A percentile compares a stretch with the other conserved stretches of the same genome.
Evolutionary conservation across 2,113 vertebrate species (phyloP).

Genomic region (Menura novaehollandiae): DNA sequence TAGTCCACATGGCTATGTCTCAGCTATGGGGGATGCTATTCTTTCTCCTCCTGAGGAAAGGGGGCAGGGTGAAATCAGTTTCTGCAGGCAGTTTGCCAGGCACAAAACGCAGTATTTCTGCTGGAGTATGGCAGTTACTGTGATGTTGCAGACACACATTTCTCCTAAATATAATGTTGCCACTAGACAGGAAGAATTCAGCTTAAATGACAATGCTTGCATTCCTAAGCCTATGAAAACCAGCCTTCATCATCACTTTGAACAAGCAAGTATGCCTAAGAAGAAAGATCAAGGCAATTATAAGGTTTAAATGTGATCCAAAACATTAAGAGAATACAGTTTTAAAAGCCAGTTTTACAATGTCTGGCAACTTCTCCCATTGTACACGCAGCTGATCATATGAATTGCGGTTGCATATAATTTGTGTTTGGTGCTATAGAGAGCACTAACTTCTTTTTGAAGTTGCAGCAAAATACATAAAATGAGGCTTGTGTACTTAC

Average conservation of each 20-base stretch:
- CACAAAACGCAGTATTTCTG: neutral
- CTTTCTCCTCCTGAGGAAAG: neutral
- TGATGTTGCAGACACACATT: neutral
- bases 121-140: neutral
- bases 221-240: constrained; percentile 8
- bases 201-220: neutral
- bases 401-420: neutral
- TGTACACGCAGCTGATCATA: neutral
- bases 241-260: neutral
- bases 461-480: neutral
- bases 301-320: constrained; percentile 4
- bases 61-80: neutral
- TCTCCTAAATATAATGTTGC: neutral
- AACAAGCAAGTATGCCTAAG: neutral
- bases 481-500: neutral
- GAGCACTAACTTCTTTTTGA: neutral
- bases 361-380: neutral
- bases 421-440: neutral
- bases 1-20: neutral
- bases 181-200: neutral
- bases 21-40: neutral
- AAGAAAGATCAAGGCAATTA: constrained; percentile 15
- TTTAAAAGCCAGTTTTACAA: neutral
- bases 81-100: neutral
- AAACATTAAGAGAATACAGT: neutral